Percentiles rank a stretch among this genome's conserved stretches.
Evolutionary conservation across 2,888 invertebrate genomes (phyloP).

Genomic region (Nesidiocoris tenuis): DNA sequence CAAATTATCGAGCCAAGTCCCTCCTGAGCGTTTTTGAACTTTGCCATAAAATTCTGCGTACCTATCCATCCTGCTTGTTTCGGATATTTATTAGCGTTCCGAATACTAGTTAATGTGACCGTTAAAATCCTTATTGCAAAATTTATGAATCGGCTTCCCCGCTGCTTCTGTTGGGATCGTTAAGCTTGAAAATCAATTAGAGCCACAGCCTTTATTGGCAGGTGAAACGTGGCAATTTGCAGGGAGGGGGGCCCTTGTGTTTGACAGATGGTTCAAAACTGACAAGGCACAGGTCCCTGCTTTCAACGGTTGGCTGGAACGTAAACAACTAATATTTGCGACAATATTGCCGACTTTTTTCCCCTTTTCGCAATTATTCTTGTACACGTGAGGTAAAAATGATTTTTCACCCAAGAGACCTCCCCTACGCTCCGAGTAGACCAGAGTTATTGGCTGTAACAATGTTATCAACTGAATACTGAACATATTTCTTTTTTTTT

Average conservation of each 20-base stretch:
- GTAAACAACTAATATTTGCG: conserved; percentile 5
- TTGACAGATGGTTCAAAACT: conserved; percentile 3
- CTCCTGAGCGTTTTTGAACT: no score
- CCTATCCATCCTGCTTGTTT: no score
- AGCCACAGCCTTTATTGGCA: conserved; percentile 1
- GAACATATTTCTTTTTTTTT: no score
- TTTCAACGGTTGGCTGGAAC: not conserved
- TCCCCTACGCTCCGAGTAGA: not conserved
- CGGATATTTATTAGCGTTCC: no score
- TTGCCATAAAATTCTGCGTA: no score
- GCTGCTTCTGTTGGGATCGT: not conserved
- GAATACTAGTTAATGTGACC: no score
- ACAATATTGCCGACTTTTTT: not conserved
- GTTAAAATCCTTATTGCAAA: not conserved
- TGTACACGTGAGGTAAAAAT: not conserved
- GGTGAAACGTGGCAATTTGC: not conserved
- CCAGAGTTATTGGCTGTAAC: not conserved
- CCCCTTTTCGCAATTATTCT: conserved; percentile 2
- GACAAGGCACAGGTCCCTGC: conserved; percentile 1
- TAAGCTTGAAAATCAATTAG: not conserved
- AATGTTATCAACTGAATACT: not conserved
- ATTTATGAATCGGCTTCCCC: not conserved
- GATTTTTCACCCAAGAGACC: conserved; percentile 1
- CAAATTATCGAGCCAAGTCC: no score
- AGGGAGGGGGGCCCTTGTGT: not conserved